A percentile compares a stretch with the other conserved stretches of the same genome.
Evolutionary conservation across 30 jellyfish, hydroid and myxozoan species (phyloP).

Genomic region (Euphysa ruthae): DNA sequence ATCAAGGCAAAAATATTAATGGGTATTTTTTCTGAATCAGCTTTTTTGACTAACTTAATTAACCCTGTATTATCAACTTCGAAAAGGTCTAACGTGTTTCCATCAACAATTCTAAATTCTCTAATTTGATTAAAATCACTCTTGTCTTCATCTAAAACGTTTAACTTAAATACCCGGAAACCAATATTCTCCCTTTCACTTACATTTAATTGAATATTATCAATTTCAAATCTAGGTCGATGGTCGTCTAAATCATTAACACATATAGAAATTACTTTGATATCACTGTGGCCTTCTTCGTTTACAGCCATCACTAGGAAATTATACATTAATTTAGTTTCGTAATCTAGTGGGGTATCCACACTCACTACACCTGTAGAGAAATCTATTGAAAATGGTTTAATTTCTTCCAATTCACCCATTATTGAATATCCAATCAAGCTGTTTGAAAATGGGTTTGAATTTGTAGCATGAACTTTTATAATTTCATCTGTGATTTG

Average conservation of each 20-base stretch:
- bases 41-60: neutral
- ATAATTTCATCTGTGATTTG: neutral
- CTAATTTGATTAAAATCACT: conserved; percentile 14
- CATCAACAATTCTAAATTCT: conserved; percentile 7
- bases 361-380: conserved; percentile 36
- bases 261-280: conserved; percentile 27
- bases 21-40: conserved; percentile 28
- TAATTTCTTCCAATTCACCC: conserved; percentile 26
- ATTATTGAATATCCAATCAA: neutral
- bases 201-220: neutral
- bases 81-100: conserved; percentile 14
- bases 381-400: conserved; percentile 26
- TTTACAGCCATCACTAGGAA: conserved; percentile 41
- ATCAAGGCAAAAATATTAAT: conserved; percentile 10
- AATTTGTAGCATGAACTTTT: conserved; percentile 33
- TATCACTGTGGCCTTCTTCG: conserved; percentile 27
- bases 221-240: conserved; percentile 19
- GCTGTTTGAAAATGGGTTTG: conserved; percentile 30
- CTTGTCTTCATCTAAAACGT: conserved; percentile 26
- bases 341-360: conserved; percentile 44
- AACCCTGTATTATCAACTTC: conserved; percentile 19
- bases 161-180: conserved; percentile 16
- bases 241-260: conserved; percentile 52
- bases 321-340: conserved; percentile 25
- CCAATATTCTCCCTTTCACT: conserved; percentile 32